phyloP scores from a whole-genome alignment of 2,113 vertebrate species.

The Struthidea cinerea region DNA sequence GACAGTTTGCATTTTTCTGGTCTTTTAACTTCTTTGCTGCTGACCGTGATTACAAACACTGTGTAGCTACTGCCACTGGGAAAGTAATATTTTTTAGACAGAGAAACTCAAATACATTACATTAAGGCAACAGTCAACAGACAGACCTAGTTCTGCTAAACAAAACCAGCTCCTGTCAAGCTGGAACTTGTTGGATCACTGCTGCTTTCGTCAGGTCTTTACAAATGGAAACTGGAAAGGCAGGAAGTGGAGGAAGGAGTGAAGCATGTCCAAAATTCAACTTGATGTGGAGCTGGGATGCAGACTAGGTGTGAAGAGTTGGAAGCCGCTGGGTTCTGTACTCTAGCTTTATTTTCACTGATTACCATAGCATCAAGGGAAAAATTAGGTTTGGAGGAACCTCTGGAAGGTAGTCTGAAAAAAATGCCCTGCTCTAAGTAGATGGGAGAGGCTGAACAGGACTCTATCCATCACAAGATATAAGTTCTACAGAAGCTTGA shows the following conservation, averaged over 20 bases:
- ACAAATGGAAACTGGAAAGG: neutral
- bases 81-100: neutral
- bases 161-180: neutral
- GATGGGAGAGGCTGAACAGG: neutral
- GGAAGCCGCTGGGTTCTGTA: neutral
- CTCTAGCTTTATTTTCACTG: neutral
- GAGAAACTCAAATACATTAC: neutral
- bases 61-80: neutral
- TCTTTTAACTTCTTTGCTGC: conserved; percentile 17
- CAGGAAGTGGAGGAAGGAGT: neutral
- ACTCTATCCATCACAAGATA: neutral
- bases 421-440: neutral
- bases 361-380: neutral
- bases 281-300: neutral
- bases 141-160: neutral
- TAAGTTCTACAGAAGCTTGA: neutral
- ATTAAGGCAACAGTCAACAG: neutral
- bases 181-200: neutral
- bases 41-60: neutral
- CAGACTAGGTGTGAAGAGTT: neutral
- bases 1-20: conserved; percentile 29
- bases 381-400: neutral
- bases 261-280: neutral
- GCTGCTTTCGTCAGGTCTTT: neutral
- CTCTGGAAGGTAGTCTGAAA: neutral